These are phyloP conservation scores for Cephonodes hylas DNA, from an alignment of 2,888 invertebrate species.

Conservation along the genomic window DNA sequence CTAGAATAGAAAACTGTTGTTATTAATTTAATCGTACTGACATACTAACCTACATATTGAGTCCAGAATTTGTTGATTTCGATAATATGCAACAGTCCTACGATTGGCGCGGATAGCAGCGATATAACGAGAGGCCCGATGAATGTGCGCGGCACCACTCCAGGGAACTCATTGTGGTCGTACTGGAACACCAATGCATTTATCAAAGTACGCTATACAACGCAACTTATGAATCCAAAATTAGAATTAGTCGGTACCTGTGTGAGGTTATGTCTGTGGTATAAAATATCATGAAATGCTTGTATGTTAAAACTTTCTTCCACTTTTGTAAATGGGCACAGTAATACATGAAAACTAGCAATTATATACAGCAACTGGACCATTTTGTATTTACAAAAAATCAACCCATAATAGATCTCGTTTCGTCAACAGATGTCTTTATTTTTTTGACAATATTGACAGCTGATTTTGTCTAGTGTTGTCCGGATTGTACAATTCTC, in stretches of 20 bases:
- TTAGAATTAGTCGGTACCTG: constrained; percentile 84
- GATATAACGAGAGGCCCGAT: constrained; percentile 94
- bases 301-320: constrained; percentile 99
- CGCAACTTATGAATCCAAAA: constrained; percentile 63
- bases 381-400: constrained; percentile 67
- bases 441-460: constrained; percentile 13
- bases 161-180: constrained; percentile 98
- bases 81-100: constrained; percentile 83
- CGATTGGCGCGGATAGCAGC: constrained; percentile 88
- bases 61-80: constrained; percentile 91
- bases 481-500: background rate
- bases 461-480: background rate
- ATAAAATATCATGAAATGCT: constrained; percentile 98
- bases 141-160: constrained; percentile 98
- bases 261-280: constrained; percentile 90
- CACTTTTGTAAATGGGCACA: constrained; percentile 98
- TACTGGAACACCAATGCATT: constrained; percentile 84
- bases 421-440: constrained; percentile 9
- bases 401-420: constrained; percentile 51
- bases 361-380: constrained; percentile 87
- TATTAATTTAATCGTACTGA: background rate
- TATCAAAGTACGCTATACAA: constrained; percentile 37
- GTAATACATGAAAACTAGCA: constrained; percentile 88
- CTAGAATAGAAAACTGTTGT: too few species aligned
- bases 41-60: constrained; percentile 90